Evolutionary conservation across 2,797 vertebrate species (phyloP).

Genomic region (Leuciscus waleckii): DNA sequence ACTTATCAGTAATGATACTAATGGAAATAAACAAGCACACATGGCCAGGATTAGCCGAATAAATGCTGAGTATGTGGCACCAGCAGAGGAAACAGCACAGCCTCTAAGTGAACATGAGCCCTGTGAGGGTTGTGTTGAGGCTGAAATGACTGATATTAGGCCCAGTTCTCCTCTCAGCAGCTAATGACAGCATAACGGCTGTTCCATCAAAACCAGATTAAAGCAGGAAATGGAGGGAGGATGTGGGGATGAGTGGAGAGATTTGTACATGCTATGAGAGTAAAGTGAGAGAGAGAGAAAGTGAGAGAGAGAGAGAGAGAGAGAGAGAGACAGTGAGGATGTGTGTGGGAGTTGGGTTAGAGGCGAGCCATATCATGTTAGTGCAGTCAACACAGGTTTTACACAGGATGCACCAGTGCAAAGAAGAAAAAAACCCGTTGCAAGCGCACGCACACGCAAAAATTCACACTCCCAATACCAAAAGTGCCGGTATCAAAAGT

Average conservation of each 20-base stretch:
- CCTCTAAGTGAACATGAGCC: conserved; percentile 11
- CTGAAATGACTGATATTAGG: conserved; percentile 51
- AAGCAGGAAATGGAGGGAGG: conserved; percentile 61
- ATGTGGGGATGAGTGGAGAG: conserved; percentile 51
- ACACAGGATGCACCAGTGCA: conserved; percentile 55
- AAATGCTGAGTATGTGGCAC: conserved; percentile 33
- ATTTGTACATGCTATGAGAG: conserved; percentile 48
- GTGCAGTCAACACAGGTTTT: conserved; percentile 52
- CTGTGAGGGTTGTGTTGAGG: conserved; percentile 13
- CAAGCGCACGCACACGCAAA: background rate
- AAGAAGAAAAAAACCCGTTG: conserved; percentile 1
- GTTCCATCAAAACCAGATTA: conserved; percentile 62
- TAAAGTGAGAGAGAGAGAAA: conserved; percentile 2
- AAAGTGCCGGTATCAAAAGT: background rate
- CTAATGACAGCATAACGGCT: conserved; percentile 60
- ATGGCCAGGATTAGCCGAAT: conserved; percentile 20
- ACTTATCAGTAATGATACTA: conserved; percentile 18
- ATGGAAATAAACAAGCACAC: conserved; percentile 14
- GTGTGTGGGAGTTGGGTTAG: conserved; percentile 58
- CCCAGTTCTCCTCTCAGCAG: conserved; percentile 43
- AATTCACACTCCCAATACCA: conserved; percentile 15
- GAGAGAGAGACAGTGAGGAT: conserved; percentile 42
- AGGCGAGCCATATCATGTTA: conserved; percentile 46
- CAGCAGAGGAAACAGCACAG: conserved; percentile 20
- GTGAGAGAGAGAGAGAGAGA: background rate